These are phyloP conservation scores for Donacobius atricapilla DNA, from an alignment of 2,113 vertebrate species.

Conservation along the genomic window DNA sequence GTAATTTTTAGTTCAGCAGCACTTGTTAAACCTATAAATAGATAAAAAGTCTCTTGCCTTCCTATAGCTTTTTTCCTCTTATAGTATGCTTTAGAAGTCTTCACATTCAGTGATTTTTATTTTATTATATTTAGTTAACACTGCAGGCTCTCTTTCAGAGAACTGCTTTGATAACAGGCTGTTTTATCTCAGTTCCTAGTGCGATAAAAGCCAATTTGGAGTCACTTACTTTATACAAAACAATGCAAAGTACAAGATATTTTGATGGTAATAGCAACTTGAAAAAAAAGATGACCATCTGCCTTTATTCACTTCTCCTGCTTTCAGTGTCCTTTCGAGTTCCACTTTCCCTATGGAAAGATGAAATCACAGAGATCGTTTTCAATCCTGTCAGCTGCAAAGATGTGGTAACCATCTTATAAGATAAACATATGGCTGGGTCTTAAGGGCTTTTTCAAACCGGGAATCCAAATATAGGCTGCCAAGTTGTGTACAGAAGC, in stretches of 20 bases:
- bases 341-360: background rate
- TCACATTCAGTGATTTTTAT: constrained; percentile 37
- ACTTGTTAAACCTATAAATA: constrained; percentile 32
- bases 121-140: constrained; percentile 41
- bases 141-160: constrained; percentile 6
- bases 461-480: background rate
- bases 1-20: background rate
- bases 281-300: background rate
- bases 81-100: background rate
- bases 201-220: constrained; percentile 37
- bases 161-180: constrained; percentile 16
- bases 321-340: background rate
- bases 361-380: background rate
- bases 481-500: background rate
- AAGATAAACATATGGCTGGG: background rate
- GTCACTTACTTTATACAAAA: constrained; percentile 18
- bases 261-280: constrained; percentile 20
- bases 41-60: constrained; percentile 29
- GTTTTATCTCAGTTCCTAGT: constrained; percentile 18
- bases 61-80: background rate
- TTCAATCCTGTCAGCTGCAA: background rate
- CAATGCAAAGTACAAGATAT: constrained; percentile 14
- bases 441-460: constrained; percentile 9
- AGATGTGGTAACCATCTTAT: background rate
- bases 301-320: background rate